Base-by-base conservation (phyloP, 2,888 invertebrate genomes). In the Pelosia muscerda region DNA sequence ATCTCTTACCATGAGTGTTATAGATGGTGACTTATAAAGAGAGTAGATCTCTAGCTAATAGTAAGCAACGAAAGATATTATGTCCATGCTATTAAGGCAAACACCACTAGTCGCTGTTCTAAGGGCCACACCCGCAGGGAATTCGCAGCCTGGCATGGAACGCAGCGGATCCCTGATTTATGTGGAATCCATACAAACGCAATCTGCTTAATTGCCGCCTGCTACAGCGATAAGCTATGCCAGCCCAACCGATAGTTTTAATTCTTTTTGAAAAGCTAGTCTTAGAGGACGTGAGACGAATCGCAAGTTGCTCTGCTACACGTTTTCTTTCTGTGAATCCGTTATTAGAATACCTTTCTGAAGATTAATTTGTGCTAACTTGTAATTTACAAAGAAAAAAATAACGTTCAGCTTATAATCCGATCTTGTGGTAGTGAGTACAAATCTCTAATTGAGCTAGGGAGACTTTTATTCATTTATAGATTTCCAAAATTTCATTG, bases 101-200 rank as follows among this genome's bases (percentile, higher is more conserved):
- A 25, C 15, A 23, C 53, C n/a, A 9, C 63, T 19, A 56, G 31
- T 65, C 86, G 85, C 84, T 25, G 4, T 54, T 79, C 72, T 78
- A 63, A 56, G 82, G 82, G 90, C 88, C 88, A 61, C 42, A 77
- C 72, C 78, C 72, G 77, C 69, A 76, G 86, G 88, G 89, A 91
- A 88, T 88, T 87, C 86, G 81, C 83, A 84, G 78, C 84, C 79
- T 83, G 77, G 78, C 86, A 82, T 83, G 84, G 84, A 88, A 84
- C 89, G 87, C 88, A 86, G 78, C 81, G 87, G 88, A 90, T 88
- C 92, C 84, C 91, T 93, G 93, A 93, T 93, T 93, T 93, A 93
- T 93, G 91, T 86, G 90, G 88, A 91, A 90, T 91, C 93, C 92
- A 93, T 93, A 93, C 89, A 91, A 93, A 93, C 92, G 93, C 93